Conservation (phyloP, 2,888 invertebrate genomes). For the Ennomos quercinarius region DNA sequence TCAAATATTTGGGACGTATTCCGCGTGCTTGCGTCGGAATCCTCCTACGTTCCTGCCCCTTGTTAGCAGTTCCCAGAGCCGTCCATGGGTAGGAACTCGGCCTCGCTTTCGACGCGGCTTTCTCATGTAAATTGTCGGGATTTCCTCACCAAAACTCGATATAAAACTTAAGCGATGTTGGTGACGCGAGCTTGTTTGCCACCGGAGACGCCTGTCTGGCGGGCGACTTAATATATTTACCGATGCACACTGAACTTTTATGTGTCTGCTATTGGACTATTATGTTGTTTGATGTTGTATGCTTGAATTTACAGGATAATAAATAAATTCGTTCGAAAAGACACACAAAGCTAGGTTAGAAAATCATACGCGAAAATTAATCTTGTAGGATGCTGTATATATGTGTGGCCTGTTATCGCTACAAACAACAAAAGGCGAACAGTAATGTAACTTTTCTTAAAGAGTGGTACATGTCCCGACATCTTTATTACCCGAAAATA, state of each 20-base stretch:
- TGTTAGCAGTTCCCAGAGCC: constrained; percentile 65
- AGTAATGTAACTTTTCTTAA: no score
- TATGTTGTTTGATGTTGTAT: constrained; percentile 8
- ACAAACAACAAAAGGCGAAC: no score
- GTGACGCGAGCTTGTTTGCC: constrained; percentile 47
- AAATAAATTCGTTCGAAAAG: background rate
- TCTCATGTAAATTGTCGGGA: constrained; percentile 79
- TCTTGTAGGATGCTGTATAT: no score
- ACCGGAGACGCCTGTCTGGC: constrained; percentile 29
- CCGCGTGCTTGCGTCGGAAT: constrained; percentile 68
- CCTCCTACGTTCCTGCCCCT: constrained; percentile 74
- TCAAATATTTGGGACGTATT: constrained; percentile 73
- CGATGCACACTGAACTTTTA: constrained; percentile 19
- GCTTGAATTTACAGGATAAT: constrained; percentile 1
- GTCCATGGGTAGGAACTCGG: constrained; percentile 53
- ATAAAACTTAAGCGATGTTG: constrained; percentile 67
- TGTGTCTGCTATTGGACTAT: constrained; percentile 10
- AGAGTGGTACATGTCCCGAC: constrained; percentile 17
- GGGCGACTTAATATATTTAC: constrained; percentile 19
- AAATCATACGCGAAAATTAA: constrained; percentile 17
- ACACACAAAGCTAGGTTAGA: constrained; percentile 7
- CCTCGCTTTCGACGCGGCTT: constrained; percentile 62
- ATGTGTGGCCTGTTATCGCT: no score
- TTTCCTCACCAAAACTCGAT: constrained; percentile 71
- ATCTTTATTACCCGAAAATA: constrained; percentile 37